Conservation (phyloP, 2,797 vertebrate genomes). For the Squalus acanthias region DNA sequence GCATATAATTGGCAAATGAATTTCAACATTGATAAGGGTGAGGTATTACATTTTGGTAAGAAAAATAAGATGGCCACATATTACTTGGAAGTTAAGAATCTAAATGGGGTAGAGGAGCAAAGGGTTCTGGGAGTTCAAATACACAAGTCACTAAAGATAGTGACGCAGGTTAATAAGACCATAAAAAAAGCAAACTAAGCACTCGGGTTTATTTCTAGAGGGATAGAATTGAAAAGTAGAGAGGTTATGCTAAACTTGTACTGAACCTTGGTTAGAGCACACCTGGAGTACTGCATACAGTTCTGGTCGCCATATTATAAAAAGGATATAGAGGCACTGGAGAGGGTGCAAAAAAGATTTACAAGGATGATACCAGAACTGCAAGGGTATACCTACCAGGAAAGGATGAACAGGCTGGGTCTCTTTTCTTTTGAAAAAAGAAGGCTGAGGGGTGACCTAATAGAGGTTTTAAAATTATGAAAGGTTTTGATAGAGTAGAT, state of each 20-base stretch:
- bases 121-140: not conserved
- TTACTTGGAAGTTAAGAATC: too few relatives aligned
- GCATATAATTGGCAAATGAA: not conserved
- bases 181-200: not conserved
- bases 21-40: not conserved
- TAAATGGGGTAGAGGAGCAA: not conserved
- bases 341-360: not conserved
- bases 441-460: not conserved
- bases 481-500: not conserved
- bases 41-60: not conserved
- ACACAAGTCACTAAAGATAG: not conserved
- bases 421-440: not conserved
- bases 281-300: not conserved
- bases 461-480: not conserved
- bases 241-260: not conserved
- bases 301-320: not conserved
- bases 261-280: not conserved
- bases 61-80: not conserved
- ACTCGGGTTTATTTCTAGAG: not conserved
- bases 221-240: not conserved
- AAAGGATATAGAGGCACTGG: not conserved
- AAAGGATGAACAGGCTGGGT: not conserved
- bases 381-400: not conserved
- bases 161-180: not conserved
- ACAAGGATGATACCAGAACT: not conserved